Evolutionary conservation across 1,140 invertebrate species (phyloP), one percentile per base, ranked within the genome.

Genomic region (Drosophila punjabiensis): DNA sequence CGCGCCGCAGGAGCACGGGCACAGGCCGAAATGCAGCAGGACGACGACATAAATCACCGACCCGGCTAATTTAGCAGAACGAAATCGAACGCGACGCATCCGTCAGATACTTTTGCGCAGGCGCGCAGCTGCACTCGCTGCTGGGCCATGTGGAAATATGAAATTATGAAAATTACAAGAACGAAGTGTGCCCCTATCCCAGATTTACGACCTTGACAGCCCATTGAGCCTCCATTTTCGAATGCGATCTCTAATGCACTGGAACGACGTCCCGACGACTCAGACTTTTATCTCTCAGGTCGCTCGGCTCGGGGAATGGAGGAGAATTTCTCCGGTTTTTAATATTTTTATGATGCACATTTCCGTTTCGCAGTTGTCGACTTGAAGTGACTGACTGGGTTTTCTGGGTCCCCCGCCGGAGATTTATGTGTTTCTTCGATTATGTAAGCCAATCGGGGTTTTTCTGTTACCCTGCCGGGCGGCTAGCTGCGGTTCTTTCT

Each of bases 281-380:
- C 32, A n/a, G 74, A 66, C 75, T 76, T 82, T 90, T 67, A 79
- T 90, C 85, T 77, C 70, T 79, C 61, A 61, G 63, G 69, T 53
- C 24, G 20, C 59, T 28, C 52, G 39, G 35, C 41, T 48, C 20
- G n/a, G 32, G 2, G 32, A 62, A 52, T 16, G n/a, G 24, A 9
- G 13, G 45, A 69, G 68, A 71, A 45, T 76, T 61, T 66, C 56
- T 48, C 47, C 48, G 82, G 82, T 84, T 82, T 90, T 90, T 85
- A 90, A 89, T 89, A 89, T 89, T 90, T 89, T 89, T 89, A 89
- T 89, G 85, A 89, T 77, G 85, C 86, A 85, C 85, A 89, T 90
- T 89, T 90, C 85, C 85, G 81, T 71, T 88, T 82, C 71, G 69
- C 68, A 79, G 66, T 79, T 79, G 76, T 73, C 59, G 52, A 39